Evolutionary conservation across 1,140 invertebrate genomes (phyloP).

Genomic region (Drosophila athabasca): DNA sequence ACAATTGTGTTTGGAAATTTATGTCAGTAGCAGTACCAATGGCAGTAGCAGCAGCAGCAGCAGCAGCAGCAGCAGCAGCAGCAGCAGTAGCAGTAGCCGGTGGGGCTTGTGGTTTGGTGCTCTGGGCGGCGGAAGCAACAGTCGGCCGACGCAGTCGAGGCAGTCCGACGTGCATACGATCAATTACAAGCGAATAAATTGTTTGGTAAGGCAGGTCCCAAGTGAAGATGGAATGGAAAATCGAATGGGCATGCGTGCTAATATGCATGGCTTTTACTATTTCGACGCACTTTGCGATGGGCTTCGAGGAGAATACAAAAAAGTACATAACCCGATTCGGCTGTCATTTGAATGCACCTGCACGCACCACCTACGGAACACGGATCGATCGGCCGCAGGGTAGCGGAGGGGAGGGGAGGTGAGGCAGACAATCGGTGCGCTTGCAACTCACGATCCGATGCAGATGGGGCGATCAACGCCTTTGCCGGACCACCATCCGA

Average conservation of each 20-base stretch:
- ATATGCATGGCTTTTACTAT: slow-evolving; percentile 65
- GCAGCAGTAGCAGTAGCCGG: too few species aligned
- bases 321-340: slow-evolving; percentile 26
- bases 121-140: slow-evolving; percentile 52
- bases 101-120: too few species aligned
- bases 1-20: slow-evolving; percentile 77
- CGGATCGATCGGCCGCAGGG: too few species aligned
- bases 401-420: too few species aligned
- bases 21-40: slow-evolving; percentile 47
- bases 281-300: slow-evolving; percentile 41
- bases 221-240: slow-evolving; percentile 55
- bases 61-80: not conserved
- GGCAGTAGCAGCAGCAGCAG: slow-evolving; percentile 14
- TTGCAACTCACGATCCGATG: slow-evolving; percentile 56
- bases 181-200: slow-evolving; percentile 80
- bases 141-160: not conserved
- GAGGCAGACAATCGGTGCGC: slow-evolving; percentile 1
- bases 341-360: slow-evolving; percentile 59
- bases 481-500: slow-evolving; percentile 67
- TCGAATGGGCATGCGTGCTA: slow-evolving; percentile 56
- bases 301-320: not conserved
- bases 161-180: slow-evolving; percentile 47
- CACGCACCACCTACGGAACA: slow-evolving; percentile 24
- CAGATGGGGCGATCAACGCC: slow-evolving; percentile 64
- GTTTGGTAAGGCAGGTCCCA: slow-evolving; percentile 5